Base-by-base conservation (phyloP, 2,113 vertebrate species). In the Cottus gobio region DNA sequence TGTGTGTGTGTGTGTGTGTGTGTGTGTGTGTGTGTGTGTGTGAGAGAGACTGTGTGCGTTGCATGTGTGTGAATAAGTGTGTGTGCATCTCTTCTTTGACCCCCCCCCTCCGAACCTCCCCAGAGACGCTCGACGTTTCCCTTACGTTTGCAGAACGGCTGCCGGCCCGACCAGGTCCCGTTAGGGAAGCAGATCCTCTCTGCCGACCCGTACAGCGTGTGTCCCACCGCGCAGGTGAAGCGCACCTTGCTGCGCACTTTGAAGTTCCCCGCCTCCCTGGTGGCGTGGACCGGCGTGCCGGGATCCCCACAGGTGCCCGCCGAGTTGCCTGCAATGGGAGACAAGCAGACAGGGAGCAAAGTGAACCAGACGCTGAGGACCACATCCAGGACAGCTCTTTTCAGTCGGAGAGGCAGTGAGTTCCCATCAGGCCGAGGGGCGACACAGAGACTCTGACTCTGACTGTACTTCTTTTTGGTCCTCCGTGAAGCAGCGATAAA, bases 141-240 rank as follows among this genome's bases (percentile, higher is more conserved):
- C 94, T 94, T 96, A 99, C 98, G 96, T 96, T 98, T 99, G 93
- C 98, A 99, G 90, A 97, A 97, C 2, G 98, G 97, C 77, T 99
- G 98, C 74, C 85, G 95, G 85, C 98, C 98, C 1, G 97, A 99
- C 98, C 98, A 99, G 16, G 97, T 98, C 84, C 96, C 96, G 67
- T 99, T 99, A 89, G 96, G 93, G 84, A 99, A 94, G 89, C 98
- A 99, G 22, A 94, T 97, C 82, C 98, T 96, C 93, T 98, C 97
- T 67, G 97, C 96, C 8, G 98, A 98, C 28, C 98, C 98, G 48
- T 98, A 96, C 50, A 99, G 95, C 0, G 95, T 95, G 79, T 99
- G 98, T 70, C 98, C 98, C 83, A 91, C 92, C 56, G 96, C 91
- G 87, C 98, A 99, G 90, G 95, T 97, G 93, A 98, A 97, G 78